Conservation (phyloP, 2,888 invertebrate species). For the Hartigia nigra region DNA sequence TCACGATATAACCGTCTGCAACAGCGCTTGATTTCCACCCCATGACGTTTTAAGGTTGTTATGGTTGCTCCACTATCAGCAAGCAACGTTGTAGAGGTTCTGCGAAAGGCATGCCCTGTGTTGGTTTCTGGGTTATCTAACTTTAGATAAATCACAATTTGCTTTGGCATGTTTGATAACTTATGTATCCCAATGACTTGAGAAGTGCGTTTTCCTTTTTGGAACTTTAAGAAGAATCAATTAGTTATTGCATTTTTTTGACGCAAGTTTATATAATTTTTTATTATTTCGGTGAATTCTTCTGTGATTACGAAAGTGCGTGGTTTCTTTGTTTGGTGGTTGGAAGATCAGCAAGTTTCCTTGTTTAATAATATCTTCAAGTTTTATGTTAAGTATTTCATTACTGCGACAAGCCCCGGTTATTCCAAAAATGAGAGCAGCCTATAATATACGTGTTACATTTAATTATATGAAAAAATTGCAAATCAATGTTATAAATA, state of each 20-base stretch:
- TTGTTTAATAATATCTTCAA: conserved; percentile 20
- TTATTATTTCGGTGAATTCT: conserved; percentile 23
- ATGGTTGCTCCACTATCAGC: conserved; percentile 21
- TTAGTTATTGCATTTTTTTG: conserved; percentile 26
- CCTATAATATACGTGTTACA: conserved; percentile 27
- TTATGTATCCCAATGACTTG: conserved; percentile 16
- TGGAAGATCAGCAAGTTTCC: conserved; percentile 21
- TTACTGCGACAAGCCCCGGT: conserved; percentile 26
- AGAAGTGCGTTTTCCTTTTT: conserved; percentile 23
- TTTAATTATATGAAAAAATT: conserved; percentile 27
- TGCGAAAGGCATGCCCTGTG: conserved; percentile 15
- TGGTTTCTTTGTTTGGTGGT: conserved; percentile 23
- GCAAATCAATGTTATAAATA: conserved; percentile 16
- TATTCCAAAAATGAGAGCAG: conserved; percentile 28
- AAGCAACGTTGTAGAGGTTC: conserved; percentile 18
- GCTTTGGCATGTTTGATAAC: conserved; percentile 15
- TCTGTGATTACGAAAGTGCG: conserved; percentile 25
- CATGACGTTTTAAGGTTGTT: conserved; percentile 26
- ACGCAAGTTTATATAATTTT: conserved; percentile 30
- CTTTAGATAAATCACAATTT: conserved; percentile 15
- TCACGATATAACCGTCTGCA: conserved; percentile 24
- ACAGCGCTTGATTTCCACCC: conserved; percentile 22
- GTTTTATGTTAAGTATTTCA: conserved; percentile 24
- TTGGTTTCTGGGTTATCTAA: conserved; percentile 14
- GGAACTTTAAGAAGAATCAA: conserved; percentile 21